phyloP scores from a whole-genome alignment of 2,113 vertebrate genomes.

The Acrocephalus kingi region DNA sequence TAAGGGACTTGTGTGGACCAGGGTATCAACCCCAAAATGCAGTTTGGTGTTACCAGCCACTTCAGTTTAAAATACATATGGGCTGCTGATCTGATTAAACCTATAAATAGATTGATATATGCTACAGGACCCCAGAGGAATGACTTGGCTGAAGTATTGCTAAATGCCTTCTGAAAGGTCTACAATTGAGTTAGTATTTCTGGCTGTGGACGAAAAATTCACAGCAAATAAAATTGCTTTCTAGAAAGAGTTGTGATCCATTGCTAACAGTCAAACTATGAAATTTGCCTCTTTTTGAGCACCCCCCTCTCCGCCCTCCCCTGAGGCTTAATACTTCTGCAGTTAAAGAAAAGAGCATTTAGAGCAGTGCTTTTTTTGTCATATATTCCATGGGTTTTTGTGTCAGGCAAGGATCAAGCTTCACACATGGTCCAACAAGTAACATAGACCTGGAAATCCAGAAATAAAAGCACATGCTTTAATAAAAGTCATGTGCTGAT shows the following conservation, averaged over 20 bases:
- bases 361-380: not conserved
- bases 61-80: not conserved
- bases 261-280: not conserved
- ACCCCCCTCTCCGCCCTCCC: fast-evolving
- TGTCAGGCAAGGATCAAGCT: not conserved
- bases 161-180: not conserved
- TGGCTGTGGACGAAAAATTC: not conserved
- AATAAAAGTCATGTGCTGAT: too few relatives aligned
- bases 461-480: not conserved
- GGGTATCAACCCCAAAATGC: not conserved
- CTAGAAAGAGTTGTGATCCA: not conserved
- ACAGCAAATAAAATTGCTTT: not conserved
- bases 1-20: not conserved
- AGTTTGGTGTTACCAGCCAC: not conserved
- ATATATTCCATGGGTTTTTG: not conserved
- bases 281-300: not conserved
- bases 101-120: not conserved
- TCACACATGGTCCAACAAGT: not conserved
- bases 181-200: not conserved
- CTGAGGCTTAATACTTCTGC: not conserved
- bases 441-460: not conserved
- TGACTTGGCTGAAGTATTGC: not conserved
- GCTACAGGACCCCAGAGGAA: not conserved
- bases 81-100: not conserved
- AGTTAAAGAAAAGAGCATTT: not conserved